These are phyloP conservation scores for Brenthis ino DNA, from an alignment of 2,888 invertebrate species.

Conservation along the genomic window DNA sequence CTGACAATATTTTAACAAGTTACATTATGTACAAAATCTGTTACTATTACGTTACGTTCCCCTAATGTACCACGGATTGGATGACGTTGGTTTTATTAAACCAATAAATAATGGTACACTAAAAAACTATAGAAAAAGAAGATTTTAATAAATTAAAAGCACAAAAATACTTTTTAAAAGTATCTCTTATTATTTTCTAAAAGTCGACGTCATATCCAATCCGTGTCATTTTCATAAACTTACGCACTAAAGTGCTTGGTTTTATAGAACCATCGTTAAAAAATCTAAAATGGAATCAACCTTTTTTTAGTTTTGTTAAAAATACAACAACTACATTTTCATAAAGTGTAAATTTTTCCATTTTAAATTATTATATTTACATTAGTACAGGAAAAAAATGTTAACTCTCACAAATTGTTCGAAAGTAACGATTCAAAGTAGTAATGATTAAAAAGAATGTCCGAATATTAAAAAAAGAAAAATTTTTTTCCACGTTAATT, in stretches of 20 bases:
- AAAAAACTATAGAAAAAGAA: background rate
- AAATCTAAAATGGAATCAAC: slow-evolving; percentile 25
- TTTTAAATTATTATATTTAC: slow-evolving; percentile 46
- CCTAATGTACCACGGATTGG: slow-evolving; percentile 32
- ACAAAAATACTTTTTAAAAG: background rate
- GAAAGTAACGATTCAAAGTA: background rate
- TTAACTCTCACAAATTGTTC: slow-evolving; percentile 48
- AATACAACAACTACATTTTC: slow-evolving; percentile 22
- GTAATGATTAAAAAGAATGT: too few species aligned
- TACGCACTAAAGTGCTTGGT: slow-evolving; percentile 40
- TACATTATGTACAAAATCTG: slow-evolving; percentile 74
- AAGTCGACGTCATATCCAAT: slow-evolving; percentile 23
- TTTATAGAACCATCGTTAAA: slow-evolving; percentile 25
- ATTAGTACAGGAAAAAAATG: slow-evolving; percentile 54
- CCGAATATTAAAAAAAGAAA: too few species aligned
- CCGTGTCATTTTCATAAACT: slow-evolving; percentile 29
- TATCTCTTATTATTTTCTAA: background rate
- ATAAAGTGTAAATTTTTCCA: slow-evolving; percentile 19
- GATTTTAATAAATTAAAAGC: background rate
- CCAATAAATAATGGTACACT: background rate
- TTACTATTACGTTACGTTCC: slow-evolving; percentile 31
- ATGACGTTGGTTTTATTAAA: slow-evolving; percentile 22
- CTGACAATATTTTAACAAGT: slow-evolving; percentile 78
- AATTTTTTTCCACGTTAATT: too few species aligned
- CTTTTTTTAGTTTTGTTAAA: slow-evolving; percentile 16